These are phyloP conservation scores for Chaetogeoica ovagalla DNA, from an alignment of 2,888 invertebrate species.

Conservation along the genomic window DNA sequence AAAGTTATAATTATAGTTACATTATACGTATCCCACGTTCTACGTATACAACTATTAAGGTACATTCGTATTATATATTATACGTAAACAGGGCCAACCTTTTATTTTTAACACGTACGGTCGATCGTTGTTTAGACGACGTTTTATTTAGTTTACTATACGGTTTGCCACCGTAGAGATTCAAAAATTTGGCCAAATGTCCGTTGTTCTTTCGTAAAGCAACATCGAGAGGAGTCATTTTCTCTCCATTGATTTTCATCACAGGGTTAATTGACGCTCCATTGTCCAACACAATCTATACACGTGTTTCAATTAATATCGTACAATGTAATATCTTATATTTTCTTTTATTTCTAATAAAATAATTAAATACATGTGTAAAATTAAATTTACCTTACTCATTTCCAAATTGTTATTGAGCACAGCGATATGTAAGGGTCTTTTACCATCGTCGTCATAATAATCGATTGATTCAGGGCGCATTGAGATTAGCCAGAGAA, in stretches of 20 bases:
- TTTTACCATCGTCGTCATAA: conserved; percentile 89
- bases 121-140: conserved; percentile 49
- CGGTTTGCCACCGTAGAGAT: conserved; percentile 85
- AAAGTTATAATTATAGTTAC: neutral
- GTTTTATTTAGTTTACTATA: conserved; percentile 67
- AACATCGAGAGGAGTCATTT: conserved; percentile 89
- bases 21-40: no score
- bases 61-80: no score
- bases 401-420: conserved; percentile 91
- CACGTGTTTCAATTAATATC: neutral
- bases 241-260: conserved; percentile 79
- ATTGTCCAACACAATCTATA: conserved; percentile 74
- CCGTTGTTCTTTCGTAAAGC: conserved; percentile 83
- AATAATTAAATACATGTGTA: no score
- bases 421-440: conserved; percentile 91
- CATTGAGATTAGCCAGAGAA: conserved; percentile 83
- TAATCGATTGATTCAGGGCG: conserved; percentile 82
- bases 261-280: conserved; percentile 85
- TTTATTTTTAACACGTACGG: conserved; percentile 53
- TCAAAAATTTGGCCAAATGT: conserved; percentile 89
- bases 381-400: conserved; percentile 68
- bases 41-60: no score
- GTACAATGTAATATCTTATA: no score
- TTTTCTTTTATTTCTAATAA: no score
- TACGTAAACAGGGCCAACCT: conserved; percentile 4